Base-by-base conservation (phyloP, 2,113 vertebrate species). In the Menidia beryllina region DNA sequence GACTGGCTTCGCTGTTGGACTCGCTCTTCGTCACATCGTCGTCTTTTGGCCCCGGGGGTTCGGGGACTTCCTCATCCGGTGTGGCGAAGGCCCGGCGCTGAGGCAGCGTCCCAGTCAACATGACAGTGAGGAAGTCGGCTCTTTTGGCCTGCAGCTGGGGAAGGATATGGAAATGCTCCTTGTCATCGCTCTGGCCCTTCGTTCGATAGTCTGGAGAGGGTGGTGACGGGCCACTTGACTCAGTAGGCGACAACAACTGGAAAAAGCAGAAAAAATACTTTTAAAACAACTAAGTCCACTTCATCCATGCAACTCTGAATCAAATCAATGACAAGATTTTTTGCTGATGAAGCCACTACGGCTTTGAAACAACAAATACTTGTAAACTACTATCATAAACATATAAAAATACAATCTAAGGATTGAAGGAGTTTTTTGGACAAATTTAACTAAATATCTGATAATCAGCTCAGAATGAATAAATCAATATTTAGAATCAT, bases 1-100 rank as follows among this genome's bases (percentile, higher is more conserved):
- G 95, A n/a, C 96, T 98, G 23, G 92, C 90, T 5, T 96, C 95
- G 0, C 96, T 98, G 90, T 95, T 96, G 13, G 95, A 97, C 39
- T 94, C 93, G 1, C 96, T 99, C 25, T 87, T 92, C 0, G 94
- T 95, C 87, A 95, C 87, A 60, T 96, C 79, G 72, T 92, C 65
- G 73, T 94, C 86, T 77, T 61, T 91, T 79, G 14, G 94, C 85
- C 0, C 95, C 75, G 0, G 91, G 83, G 0, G 87, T 85, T 87
- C 0, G 27, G 66, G 48, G 51, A 72, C 52, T 26, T 85, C 81
- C 8, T 81, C 71, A 0, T 86, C 79, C 0, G 77, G 60, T 0
- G 88, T 55, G 41, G 79, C 69, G 17, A 91, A 90, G 21, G 80
- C 84, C 8, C 87, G 83, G 4, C 89, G 86, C 63, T 90, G 91